These are phyloP conservation scores for Enteromius viviparus DNA, from an alignment of 2,797 vertebrate genomes.

Conservation along the genomic window DNA sequence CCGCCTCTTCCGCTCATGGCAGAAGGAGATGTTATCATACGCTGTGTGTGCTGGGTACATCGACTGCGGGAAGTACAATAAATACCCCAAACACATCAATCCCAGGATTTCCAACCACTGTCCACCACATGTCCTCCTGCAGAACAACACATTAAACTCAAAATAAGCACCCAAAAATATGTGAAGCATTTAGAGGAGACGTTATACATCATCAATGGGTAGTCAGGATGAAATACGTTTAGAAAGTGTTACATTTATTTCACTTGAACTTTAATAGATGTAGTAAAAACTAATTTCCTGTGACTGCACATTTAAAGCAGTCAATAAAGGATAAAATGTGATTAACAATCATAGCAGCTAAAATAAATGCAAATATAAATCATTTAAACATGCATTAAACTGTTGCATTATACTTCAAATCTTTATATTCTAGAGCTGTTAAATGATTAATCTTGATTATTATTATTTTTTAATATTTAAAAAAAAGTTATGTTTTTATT, in stretches of 20 bases:
- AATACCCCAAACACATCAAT: constrained; percentile 51
- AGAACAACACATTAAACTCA: constrained; percentile 49
- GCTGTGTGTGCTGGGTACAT: constrained; percentile 45
- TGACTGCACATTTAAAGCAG: not conserved
- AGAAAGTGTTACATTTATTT: not conserved
- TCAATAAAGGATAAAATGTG: not conserved
- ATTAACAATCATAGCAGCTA: not conserved
- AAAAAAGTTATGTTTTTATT: no score
- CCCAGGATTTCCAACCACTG: constrained; percentile 57
- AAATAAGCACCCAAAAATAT: constrained; percentile 22
- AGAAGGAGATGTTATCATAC: constrained; percentile 39
- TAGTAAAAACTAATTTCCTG: not conserved
- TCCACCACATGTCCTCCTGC: constrained; percentile 54
- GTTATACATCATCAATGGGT: constrained; percentile 12
- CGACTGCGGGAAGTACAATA: constrained; percentile 55
- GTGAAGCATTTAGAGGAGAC: constrained; percentile 50
- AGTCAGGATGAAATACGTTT: not conserved
- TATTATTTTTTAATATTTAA: no score
- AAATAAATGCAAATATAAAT: not conserved
- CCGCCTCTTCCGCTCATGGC: constrained; percentile 36
- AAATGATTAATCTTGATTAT: no score
- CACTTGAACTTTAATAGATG: not conserved
- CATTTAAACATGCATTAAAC: not conserved
- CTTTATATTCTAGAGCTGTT: not conserved
- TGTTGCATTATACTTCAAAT: not conserved